phyloP scores from a whole-genome alignment of 2,113 vertebrate species.

The Tupaia tana region DNA sequence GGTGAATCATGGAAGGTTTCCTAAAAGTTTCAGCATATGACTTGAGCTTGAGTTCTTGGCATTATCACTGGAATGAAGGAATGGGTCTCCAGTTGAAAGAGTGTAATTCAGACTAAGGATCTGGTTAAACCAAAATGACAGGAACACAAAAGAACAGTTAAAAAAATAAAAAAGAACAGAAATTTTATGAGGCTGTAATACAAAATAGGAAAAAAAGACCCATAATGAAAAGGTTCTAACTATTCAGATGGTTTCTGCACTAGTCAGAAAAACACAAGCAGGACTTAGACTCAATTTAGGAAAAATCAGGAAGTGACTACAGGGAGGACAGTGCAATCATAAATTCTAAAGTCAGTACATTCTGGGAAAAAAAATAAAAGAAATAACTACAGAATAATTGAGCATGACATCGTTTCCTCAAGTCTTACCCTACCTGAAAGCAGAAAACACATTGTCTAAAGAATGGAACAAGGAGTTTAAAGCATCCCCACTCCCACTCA shows the following conservation, averaged over 20 bases:
- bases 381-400: neutral
- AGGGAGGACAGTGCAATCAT: neutral
- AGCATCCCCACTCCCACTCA: neutral
- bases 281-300: neutral
- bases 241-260: neutral
- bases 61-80: neutral
- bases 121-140: neutral
- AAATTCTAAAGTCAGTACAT: neutral
- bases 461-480: neutral
- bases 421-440: neutral
- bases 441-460: neutral
- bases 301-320: neutral
- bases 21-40: neutral
- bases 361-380: slow-evolving; percentile 18
- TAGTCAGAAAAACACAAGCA: neutral
- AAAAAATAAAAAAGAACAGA: too few relatives aligned
- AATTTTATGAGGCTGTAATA: neutral
- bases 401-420: neutral
- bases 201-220: neutral
- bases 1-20: neutral
- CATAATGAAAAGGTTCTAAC: neutral
- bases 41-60: neutral
- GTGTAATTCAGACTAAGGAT: neutral
- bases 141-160: neutral
- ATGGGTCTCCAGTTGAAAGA: neutral